Base-by-base conservation (phyloP, 2,797 vertebrate genomes). In the Ceyx erithaca region DNA sequence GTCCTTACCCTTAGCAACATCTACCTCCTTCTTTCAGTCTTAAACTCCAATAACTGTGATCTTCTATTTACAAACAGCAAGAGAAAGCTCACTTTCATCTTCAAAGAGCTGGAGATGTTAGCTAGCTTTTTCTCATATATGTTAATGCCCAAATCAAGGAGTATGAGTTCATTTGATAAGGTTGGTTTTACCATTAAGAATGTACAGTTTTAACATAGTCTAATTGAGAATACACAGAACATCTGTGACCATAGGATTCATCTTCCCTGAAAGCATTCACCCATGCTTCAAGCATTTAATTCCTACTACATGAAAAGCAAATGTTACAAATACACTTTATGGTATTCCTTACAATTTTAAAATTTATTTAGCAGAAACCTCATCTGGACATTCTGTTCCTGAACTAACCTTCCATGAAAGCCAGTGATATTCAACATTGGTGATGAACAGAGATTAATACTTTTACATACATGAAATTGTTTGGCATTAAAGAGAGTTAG, bases 11-110 rank as follows among this genome's bases (percentile, higher is more conserved):
- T 83, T 88, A 89, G 85, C 40, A 54, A 1, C 4, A 88, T 14
- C 40, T 61, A 54, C 51, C 20, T 92, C 43, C 75, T 86, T 91
- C 43, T 72, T 84, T 80, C 68, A 94, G 28, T 77, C 49, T 86
- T 63, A 76, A 93, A 75, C 18, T 64, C 45, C 4, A 48, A 5
- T 59, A 92, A 66, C 43, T 73, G n/a, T 3, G 22, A 9, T 35
- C 40, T 76, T 92, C 70, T 66, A 89, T 67, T 94, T 90, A 93
- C 64, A 94, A 95, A 87, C 54, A 46, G 73, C 80, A 90, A 70
- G 43, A 80, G 69, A 30, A 41, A 23, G 55, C 51, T 84, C 46
- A 79, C 55, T 85, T 95, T 85, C 49, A 88, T 91, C 89, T 89
- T 88, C 82, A 95, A 90, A 57, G 68, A 96, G 67, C 33, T 80